Evolutionary conservation across 1,140 invertebrate species (phyloP), one percentile per base, ranked within the genome.

Genomic region (Prorops nasuta): DNA sequence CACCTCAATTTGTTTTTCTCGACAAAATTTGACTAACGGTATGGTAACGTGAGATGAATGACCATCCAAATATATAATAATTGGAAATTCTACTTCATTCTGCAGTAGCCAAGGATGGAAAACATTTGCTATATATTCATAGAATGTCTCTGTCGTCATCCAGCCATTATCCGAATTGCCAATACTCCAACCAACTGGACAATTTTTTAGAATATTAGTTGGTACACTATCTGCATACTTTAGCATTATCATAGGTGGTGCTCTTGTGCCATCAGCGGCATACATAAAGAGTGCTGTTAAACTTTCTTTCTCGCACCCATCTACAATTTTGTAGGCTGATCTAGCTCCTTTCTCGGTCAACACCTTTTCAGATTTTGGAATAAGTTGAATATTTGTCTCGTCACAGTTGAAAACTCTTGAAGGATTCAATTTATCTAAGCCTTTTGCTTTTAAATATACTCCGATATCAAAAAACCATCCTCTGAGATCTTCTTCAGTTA

Each of bases 211-310:
- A n/a, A n/a, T 59, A 31, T 16, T 34, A 10, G 31, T n/a, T n/a
- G 67, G 63, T 9, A 69, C 59, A 48, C 17, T 18, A 50, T 18
- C 28, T 52, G 56, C 24, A 53, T 69, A 74, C 3, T 52, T 48
- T 47, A 60, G 74, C 37, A 77, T 50, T 18, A 72, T 44, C 63
- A 72, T 65, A 28, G 71, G 66, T 17, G 69, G 64, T 44, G 52
- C 36, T 36, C 64, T 31, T 16, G 45, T 18, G 22, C 71, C 71
- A 50, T 54, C 50, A 53, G 71, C 67, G 59, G 63, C 72, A 16
- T 57, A 63, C 37, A 43, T 62, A 39, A 71, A 39, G 36, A 75
- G 58, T 18, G 64, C 60, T 16, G 71, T 75, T 17, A 69, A 46
- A 53, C 62, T 64, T 59, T 72, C 69, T 38, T 34, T 47, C 51